Evolutionary conservation across 2,113 vertebrate genomes (phyloP), one percentile per base, ranked within the genome.

Genomic region (Canis aureus): DNA sequence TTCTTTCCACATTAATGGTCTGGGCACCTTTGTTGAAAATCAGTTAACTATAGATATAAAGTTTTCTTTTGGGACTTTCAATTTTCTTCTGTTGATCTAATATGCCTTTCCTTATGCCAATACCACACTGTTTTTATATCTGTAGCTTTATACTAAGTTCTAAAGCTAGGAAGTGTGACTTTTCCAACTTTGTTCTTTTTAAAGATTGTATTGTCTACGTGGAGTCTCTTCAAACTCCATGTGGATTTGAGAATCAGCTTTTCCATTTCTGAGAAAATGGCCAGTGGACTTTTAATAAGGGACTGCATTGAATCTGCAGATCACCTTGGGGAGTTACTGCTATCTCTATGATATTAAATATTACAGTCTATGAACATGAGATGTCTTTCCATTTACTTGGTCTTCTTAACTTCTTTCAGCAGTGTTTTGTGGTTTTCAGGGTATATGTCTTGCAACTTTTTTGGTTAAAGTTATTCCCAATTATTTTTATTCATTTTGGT

Each of bases 401-500:
- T 43, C 17, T 60, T 73, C 19, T 84, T 38, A 11, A 60, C 53
- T 76, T 85, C 49, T 67, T 89, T 94, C 51, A 62, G 73, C 1
- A 38, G 11, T 62, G 43, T 57, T 86, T 93, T 57, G 19, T 87
- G 59, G 13, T 80, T 92, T 88, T 90, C 80, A 69, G 43, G 73
- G 19, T 79, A 8, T 49, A 69, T 59, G 9, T 89, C 62, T 49
- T 74, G 22, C 9, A 57, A n/a, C 15, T 82, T 57, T 57, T 60
- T 96, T 91, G 38, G 11, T 51, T 94, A 80, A 71, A 43, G 69
- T 82, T 89, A 60, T 94, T 89, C 20, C 38, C 79, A 76, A 76
- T 5, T 20, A 93, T 60, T 93, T 93, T 84, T 74, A 53, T 71
- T 96, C 53, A 62, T 93, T 90, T 95, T 91, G 49, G 74, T 97